phyloP scores from a whole-genome alignment of 1,140 invertebrate genomes.

The Micrasema longulum region DNA sequence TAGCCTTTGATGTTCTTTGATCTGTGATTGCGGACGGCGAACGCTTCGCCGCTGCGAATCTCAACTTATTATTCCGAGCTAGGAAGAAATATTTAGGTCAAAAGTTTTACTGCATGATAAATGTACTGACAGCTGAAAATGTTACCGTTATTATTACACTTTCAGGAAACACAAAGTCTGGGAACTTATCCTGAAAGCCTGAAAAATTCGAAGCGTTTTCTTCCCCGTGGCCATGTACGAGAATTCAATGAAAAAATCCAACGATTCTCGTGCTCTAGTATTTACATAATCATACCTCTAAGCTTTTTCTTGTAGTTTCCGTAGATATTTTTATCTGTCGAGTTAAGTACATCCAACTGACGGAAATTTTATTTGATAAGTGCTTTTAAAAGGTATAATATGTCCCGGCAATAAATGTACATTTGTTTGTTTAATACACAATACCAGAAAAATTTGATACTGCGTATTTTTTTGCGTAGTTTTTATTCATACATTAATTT shows the following conservation, averaged over 20 bases:
- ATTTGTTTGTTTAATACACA: too few species aligned
- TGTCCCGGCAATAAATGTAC: too few species aligned
- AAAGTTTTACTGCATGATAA: conserved; percentile 18
- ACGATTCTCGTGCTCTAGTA: conserved; percentile 3
- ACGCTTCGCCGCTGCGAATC: neutral
- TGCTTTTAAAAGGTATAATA: too few species aligned
- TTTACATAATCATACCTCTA: conserved; percentile 32
- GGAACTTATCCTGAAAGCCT: conserved; percentile 2
- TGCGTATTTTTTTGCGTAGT: too few species aligned
- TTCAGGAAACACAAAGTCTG: neutral
- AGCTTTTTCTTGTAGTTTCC: conserved; percentile 4
- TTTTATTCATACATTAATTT: too few species aligned
- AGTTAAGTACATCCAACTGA: conserved; percentile 11
- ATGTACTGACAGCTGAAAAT: conserved; percentile 7
- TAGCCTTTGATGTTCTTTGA: too few species aligned
- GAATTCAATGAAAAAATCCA: conserved; percentile 22
- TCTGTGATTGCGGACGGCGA: neutral
- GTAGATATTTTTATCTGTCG: conserved; percentile 11
- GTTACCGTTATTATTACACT: conserved; percentile 9
- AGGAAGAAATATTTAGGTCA: conserved; percentile 13
- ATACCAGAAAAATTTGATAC: too few species aligned
- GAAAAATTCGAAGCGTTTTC: neutral
- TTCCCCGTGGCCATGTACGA: neutral
- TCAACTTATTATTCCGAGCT: neutral
- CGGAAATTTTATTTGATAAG: too few species aligned